Evolutionary conservation across 1,140 invertebrate genomes (phyloP).

Genomic region (Contarinia nasturtii): DNA sequence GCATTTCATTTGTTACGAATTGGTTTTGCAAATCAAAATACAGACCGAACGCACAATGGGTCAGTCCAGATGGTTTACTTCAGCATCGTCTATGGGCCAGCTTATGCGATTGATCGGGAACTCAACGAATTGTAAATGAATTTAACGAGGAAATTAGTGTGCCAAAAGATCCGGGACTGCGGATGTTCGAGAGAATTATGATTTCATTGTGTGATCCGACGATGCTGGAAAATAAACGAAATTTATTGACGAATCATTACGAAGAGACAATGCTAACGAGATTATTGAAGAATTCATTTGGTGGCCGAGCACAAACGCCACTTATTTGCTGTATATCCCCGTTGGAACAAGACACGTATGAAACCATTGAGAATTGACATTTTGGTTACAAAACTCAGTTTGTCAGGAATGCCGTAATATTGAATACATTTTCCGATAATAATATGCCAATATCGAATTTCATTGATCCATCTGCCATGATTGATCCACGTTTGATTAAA

Average conservation of each 20-base stretch:
- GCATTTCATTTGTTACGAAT: slow-evolving; percentile 32
- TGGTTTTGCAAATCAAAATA: slow-evolving; percentile 21
- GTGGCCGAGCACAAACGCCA: slow-evolving; percentile 43
- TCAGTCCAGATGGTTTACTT: slow-evolving; percentile 25
- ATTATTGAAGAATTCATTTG: slow-evolving; percentile 45
- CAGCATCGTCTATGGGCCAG: slow-evolving; percentile 41
- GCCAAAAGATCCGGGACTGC: slow-evolving; percentile 29
- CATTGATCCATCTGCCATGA: neutral
- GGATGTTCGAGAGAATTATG: slow-evolving; percentile 38
- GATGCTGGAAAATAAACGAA: slow-evolving; percentile 26
- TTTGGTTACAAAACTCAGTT: slow-evolving; percentile 36
- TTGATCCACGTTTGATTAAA: no score
- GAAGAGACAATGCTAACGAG: slow-evolving; percentile 42
- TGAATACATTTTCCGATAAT: slow-evolving; percentile 44
- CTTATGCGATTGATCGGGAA: slow-evolving; percentile 42
- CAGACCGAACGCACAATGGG: slow-evolving; percentile 32
- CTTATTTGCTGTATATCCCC: slow-evolving; percentile 42
- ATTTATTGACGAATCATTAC: slow-evolving; percentile 24
- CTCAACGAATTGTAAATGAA: slow-evolving; percentile 28
- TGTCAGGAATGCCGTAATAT: slow-evolving; percentile 42
- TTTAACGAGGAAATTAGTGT: slow-evolving; percentile 23
- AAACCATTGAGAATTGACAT: slow-evolving; percentile 41
- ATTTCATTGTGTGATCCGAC: slow-evolving; percentile 34
- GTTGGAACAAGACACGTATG: slow-evolving; percentile 34
- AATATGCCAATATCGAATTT: slow-evolving; percentile 24